These are phyloP conservation scores for Petrolisthes cinctipes DNA, from an alignment of 2,888 invertebrate species.

Conservation along the genomic window DNA sequence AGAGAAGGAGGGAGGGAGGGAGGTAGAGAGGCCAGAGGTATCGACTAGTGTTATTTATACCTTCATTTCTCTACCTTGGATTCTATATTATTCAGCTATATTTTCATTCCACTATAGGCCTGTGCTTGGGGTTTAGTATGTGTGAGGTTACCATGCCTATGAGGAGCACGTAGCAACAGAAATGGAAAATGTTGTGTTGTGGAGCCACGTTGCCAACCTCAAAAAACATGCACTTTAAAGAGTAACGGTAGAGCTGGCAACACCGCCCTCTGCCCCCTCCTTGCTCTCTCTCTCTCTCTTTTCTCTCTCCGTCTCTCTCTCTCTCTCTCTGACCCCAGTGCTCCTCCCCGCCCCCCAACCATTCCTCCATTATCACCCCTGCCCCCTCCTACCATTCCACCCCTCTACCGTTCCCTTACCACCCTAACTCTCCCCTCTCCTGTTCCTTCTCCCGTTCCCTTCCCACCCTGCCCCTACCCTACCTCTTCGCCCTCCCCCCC, in stretches of 20 bases:
- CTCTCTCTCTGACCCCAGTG: background rate
- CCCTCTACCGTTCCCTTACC: constrained; percentile 1
- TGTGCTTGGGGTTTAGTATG: background rate
- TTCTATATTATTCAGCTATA: constrained; percentile 20
- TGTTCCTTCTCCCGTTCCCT: background rate
- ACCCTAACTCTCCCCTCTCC: background rate
- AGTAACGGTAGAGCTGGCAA: constrained; percentile 50
- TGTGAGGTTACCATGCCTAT: background rate
- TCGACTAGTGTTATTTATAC: constrained; percentile 45
- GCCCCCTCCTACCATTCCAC: background rate
- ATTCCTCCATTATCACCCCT: background rate
- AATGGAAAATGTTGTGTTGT: background rate
- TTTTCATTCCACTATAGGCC: background rate
- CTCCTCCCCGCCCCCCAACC: background rate
- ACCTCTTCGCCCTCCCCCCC: too few species aligned
- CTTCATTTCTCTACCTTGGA: constrained; percentile 11
- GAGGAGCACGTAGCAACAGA: background rate
- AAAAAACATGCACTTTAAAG: constrained; percentile 32
- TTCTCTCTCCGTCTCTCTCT: background rate
- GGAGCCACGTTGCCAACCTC: background rate
- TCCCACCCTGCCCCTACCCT: background rate
- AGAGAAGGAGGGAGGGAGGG: background rate
- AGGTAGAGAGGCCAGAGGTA: constrained; percentile 10
- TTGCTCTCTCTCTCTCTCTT: background rate
- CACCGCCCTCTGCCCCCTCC: constrained; percentile 30